A percentile compares a stretch with the other conserved stretches of the same genome.
Conservation (phyloP, 2,797 vertebrate species). For the Cetoscarus ocellatus region DNA sequence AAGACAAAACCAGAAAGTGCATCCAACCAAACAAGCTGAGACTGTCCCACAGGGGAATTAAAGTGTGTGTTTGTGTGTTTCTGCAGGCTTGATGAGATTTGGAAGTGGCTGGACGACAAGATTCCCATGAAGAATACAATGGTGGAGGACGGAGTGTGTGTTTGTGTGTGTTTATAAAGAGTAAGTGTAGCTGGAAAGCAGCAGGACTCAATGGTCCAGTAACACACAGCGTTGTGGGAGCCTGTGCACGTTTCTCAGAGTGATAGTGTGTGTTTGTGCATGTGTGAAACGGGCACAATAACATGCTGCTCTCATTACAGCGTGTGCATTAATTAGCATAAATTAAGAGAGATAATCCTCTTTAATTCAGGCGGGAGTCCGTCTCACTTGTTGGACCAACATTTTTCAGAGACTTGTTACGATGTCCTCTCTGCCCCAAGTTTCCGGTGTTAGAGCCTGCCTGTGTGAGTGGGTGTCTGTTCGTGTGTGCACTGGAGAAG, state of each 20-base stretch:
- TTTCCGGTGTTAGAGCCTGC: constrained; percentile 40
- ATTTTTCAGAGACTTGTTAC: constrained; percentile 66
- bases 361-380: constrained; percentile 73
- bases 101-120: constrained; percentile 35
- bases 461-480: constrained; percentile 18
- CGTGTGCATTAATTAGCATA: constrained; percentile 83
- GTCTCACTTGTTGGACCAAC: constrained; percentile 80
- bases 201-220: constrained; percentile 50
- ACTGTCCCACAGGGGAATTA: constrained; percentile 39
- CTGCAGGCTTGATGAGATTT: constrained; percentile 35
- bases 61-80: constrained; percentile 21
- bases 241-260: constrained; percentile 28
- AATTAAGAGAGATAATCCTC: constrained; percentile 79
- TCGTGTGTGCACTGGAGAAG: constrained; percentile 3
- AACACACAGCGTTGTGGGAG: constrained; percentile 39
- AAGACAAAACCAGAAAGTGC: constrained; percentile 41
- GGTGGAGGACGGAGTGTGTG: constrained; percentile 27
- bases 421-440: constrained; percentile 57
- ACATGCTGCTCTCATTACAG: constrained; percentile 70
- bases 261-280: background rate
- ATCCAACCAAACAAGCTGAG: constrained; percentile 26
- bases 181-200: constrained; percentile 42
- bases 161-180: constrained; percentile 17
- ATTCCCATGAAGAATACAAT: constrained; percentile 58
- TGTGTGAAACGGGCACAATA: constrained; percentile 56